Evolutionary conservation across 2,113 vertebrate genomes (phyloP).

Genomic region (Chroicocephalus ridibundus): DNA sequence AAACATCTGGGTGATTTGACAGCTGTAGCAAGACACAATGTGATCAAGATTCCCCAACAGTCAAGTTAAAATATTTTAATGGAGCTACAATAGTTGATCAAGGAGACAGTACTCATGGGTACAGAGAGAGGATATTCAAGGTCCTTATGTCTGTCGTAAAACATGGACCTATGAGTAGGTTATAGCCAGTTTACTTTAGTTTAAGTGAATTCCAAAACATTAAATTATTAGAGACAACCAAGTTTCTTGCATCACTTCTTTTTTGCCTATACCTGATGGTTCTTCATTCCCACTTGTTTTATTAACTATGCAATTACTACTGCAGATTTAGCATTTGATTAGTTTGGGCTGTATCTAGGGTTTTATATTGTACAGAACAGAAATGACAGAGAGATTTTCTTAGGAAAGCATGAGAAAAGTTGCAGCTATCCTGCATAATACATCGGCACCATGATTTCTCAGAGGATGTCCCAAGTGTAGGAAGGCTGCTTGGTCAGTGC

Average conservation of each 20-base stretch:
- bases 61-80: constrained; percentile 63
- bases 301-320: background rate
- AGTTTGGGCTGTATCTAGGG: background rate
- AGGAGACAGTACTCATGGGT: constrained; percentile 20
- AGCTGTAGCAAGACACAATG: background rate
- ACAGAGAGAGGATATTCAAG: background rate
- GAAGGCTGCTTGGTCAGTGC: background rate
- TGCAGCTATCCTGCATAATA: background rate
- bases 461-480: background rate
- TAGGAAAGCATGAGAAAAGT: background rate
- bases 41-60: constrained; percentile 39
- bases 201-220: constrained; percentile 56
- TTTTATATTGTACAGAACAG: background rate
- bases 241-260: background rate
- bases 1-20: background rate
- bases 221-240: constrained; percentile 35
- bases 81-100: constrained; percentile 51
- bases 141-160: constrained; percentile 37
- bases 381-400: background rate
- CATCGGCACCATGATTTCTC: background rate
- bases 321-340: background rate
- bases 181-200: constrained; percentile 40
- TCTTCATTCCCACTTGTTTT: background rate
- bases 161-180: background rate
- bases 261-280: background rate